phyloP scores from a whole-genome alignment of 2,113 vertebrate species.

The Pontoporia blainvillei region DNA sequence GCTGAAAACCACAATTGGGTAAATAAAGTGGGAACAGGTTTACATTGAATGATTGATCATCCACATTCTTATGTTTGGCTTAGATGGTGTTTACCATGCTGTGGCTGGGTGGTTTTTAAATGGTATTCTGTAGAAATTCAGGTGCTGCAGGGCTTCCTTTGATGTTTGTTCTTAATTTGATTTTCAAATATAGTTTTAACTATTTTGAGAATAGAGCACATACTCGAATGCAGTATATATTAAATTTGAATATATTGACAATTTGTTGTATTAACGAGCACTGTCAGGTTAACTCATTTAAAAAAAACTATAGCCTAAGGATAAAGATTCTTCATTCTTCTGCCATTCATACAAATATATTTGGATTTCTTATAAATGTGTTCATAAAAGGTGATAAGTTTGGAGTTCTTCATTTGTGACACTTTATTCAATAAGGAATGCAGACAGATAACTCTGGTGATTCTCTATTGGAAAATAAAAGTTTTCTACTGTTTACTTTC shows the following conservation, averaged over 20 bases:
- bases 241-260: constrained; percentile 34
- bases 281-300: not conserved
- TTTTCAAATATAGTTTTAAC: constrained; percentile 20
- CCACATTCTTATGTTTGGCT: not conserved
- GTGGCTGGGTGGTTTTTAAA: not conserved
- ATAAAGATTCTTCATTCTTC: constrained; percentile 9
- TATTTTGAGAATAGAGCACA: constrained; percentile 6
- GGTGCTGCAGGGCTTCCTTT: not conserved
- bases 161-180: not conserved
- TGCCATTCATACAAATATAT: not conserved
- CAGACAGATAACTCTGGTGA: not conserved
- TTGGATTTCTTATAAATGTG: not conserved
- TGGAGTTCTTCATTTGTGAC: not conserved
- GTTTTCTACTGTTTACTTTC: constrained; percentile 25
- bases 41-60: not conserved
- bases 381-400: not conserved
- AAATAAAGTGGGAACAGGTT: constrained; percentile 24
- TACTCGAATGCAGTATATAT: not conserved
- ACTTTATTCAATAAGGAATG: constrained; percentile 12
- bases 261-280: not conserved
- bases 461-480: not conserved
- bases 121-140: not conserved
- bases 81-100: not conserved
- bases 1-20: not conserved
- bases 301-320: not conserved